Evolutionary conservation across 2,888 invertebrate species (phyloP).

Genomic region (Sericinus montela): DNA sequence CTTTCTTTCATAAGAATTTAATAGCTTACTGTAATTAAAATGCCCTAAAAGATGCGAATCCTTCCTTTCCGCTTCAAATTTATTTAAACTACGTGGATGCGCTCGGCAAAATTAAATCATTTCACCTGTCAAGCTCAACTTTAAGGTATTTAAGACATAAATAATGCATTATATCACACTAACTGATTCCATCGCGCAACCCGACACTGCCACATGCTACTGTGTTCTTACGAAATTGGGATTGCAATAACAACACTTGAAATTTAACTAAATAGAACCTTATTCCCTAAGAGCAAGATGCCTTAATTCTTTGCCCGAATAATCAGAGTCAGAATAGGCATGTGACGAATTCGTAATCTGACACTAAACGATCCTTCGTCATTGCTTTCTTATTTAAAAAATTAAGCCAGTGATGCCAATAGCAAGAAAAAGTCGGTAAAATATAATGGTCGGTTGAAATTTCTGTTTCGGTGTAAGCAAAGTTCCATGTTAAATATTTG

Average conservation of each 20-base stretch:
- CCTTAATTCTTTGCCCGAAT: constrained; percentile 25
- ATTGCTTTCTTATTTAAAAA: constrained; percentile 49
- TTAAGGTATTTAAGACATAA: constrained; percentile 30
- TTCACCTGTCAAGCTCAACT: constrained; percentile 22
- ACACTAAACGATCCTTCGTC: constrained; percentile 51
- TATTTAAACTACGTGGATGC: background rate
- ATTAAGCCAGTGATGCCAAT: constrained; percentile 20
- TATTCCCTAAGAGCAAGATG: constrained; percentile 28
- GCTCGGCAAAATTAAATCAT: constrained; percentile 18
- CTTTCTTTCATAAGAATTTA: no score
- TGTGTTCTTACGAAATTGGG: constrained; percentile 47
- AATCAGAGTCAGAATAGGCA: constrained; percentile 26
- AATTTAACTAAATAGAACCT: constrained; percentile 18
- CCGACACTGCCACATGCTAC: constrained; percentile 50
- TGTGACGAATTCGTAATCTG: constrained; percentile 61
- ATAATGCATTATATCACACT: constrained; percentile 30
- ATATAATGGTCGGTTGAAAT: constrained; percentile 8
- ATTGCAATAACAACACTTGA: constrained; percentile 25
- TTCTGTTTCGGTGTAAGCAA: background rate
- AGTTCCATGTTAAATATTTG: no score
- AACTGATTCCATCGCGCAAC: constrained; percentile 48
- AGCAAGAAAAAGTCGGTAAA: constrained; percentile 6
- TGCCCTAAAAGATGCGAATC: background rate
- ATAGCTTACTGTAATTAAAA: background rate
- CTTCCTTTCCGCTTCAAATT: constrained; percentile 1